Conservation (phyloP, 2,113 vertebrate genomes). For the Hystrix cristata region DNA sequence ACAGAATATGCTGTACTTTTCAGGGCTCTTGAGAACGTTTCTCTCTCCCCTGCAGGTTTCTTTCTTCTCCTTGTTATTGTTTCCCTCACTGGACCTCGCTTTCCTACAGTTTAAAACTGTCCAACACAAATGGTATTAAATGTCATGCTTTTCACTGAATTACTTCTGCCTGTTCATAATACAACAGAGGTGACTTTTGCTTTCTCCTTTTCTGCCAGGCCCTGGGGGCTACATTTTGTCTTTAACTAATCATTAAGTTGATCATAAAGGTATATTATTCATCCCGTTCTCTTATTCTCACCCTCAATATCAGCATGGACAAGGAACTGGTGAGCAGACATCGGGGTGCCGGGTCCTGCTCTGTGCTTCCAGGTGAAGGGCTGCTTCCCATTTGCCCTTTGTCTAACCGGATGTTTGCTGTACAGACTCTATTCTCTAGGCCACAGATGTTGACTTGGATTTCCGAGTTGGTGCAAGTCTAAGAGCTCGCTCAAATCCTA, state of each 20-base stretch:
- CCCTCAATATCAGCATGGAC: not conserved
- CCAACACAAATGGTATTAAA: not conserved
- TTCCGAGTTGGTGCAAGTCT: not conserved
- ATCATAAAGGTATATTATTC: not conserved
- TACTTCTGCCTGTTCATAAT: not conserved
- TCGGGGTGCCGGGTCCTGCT: not conserved
- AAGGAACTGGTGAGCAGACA: accelerated
- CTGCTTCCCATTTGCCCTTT: not conserved
- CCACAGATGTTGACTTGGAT: not conserved
- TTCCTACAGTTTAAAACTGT: not conserved
- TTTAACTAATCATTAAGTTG: not conserved
- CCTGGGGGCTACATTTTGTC: not conserved
- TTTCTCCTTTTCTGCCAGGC: not conserved
- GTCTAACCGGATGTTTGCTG: not conserved
- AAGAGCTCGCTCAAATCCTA: not conserved
- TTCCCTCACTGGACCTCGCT: not conserved
- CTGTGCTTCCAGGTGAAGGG: not conserved
- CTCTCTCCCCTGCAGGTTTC: not conserved
- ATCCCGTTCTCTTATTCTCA: not conserved
- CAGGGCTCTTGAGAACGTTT: not conserved
- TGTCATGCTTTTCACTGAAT: not conserved
- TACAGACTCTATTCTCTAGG: not conserved
- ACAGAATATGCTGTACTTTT: not conserved
- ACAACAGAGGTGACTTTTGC: not conserved
- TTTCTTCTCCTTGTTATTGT: not conserved